Evolutionary conservation across 1,140 invertebrate genomes (phyloP).

Genomic region (Aphaenogaster ashmeadi): DNA sequence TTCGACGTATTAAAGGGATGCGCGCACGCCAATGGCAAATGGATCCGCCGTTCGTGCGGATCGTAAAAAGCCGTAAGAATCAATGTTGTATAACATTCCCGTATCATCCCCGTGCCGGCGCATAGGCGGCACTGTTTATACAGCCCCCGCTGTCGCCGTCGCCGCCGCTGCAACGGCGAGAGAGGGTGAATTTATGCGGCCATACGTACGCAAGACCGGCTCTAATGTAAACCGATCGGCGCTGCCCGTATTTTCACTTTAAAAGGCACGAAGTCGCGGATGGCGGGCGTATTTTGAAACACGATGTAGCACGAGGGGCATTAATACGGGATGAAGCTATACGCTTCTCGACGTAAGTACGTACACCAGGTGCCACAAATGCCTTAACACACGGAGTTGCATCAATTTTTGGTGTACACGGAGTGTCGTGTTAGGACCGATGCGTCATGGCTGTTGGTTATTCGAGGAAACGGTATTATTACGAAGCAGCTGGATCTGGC

Average conservation of each 20-base stretch:
- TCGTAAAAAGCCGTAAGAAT: slow-evolving; percentile 57
- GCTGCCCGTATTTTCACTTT: slow-evolving; percentile 70
- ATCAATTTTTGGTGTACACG: slow-evolving; percentile 29
- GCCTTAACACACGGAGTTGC: slow-evolving; percentile 10
- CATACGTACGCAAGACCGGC: slow-evolving; percentile 42
- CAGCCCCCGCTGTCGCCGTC: neutral
- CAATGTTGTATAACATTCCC: slow-evolving; percentile 48
- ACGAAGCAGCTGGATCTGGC: slow-evolving; percentile 7
- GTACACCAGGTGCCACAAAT: slow-evolving; percentile 16
- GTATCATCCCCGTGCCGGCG: slow-evolving; percentile 12
- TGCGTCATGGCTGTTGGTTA: slow-evolving; percentile 1
- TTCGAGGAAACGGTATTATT: slow-evolving; percentile 3
- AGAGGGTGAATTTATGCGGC: slow-evolving; percentile 64
- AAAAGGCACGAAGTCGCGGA: slow-evolving; percentile 61
- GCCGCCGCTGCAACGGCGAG: neutral
- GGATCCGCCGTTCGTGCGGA: neutral
- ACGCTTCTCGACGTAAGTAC: slow-evolving; percentile 13
- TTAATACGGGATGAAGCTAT: slow-evolving; percentile 68
- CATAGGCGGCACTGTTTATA: slow-evolving; percentile 55
- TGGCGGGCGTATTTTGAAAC: slow-evolving; percentile 48
- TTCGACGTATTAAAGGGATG: slow-evolving; percentile 37
- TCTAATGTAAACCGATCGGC: slow-evolving; percentile 72
- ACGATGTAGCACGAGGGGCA: slow-evolving; percentile 24
- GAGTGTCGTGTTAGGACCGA: slow-evolving; percentile 24
- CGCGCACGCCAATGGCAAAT: slow-evolving; percentile 8